These are phyloP conservation scores for Operophtera brumata DNA, from an alignment of 2,888 invertebrate genomes.

Conservation along the genomic window DNA sequence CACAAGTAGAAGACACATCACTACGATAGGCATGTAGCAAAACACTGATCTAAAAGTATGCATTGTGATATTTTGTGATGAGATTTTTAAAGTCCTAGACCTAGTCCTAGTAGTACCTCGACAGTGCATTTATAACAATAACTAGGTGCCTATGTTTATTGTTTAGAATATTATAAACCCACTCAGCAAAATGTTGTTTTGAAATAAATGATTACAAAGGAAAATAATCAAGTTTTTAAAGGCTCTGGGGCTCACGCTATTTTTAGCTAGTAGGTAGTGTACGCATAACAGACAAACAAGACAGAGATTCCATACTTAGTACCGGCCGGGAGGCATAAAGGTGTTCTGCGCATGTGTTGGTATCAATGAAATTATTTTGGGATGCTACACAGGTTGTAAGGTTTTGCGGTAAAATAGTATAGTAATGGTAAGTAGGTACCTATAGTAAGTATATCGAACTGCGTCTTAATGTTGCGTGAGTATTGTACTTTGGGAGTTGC, in stretches of 20 bases:
- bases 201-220: slow-evolving; percentile 4
- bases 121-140: slow-evolving; percentile 12
- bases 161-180: slow-evolving; percentile 8
- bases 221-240: neutral
- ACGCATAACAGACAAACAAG: slow-evolving; percentile 5
- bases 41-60: slow-evolving; percentile 11
- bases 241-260: slow-evolving; percentile 8
- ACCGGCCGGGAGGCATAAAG: neutral
- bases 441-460: neutral
- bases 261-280: slow-evolving; percentile 11
- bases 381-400: slow-evolving; percentile 32
- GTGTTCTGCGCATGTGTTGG: slow-evolving; percentile 38
- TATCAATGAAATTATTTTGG: slow-evolving; percentile 46
- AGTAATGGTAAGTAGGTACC: slow-evolving; percentile 7
- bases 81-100: slow-evolving; percentile 14
- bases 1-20: slow-evolving; percentile 14
- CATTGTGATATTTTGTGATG: slow-evolving; percentile 20
- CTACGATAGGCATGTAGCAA: slow-evolving; percentile 1
- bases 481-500: slow-evolving; percentile 12
- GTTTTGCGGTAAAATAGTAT: slow-evolving; percentile 20
- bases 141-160: neutral
- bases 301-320: neutral
- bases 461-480: slow-evolving; percentile 13
- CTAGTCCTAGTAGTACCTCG: slow-evolving; percentile 1
- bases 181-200: slow-evolving; percentile 1